A percentile compares a stretch with the other conserved stretches of the same genome.
phyloP scores from a whole-genome alignment of 2,113 vertebrate genomes.

The Ceyx melanurus region DNA sequence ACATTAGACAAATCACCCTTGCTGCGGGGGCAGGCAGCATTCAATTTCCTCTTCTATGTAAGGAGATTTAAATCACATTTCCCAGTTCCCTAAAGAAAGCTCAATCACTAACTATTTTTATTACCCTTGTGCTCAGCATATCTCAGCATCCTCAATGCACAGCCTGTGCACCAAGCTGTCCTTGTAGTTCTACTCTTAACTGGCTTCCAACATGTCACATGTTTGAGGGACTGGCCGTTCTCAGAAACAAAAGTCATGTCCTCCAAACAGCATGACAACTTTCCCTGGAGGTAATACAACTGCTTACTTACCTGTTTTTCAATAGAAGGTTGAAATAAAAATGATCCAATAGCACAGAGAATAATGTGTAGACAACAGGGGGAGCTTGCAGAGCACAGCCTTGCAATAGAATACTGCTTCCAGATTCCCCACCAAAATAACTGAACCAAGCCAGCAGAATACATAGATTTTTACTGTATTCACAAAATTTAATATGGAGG shows the following conservation, averaged over 20 bases:
- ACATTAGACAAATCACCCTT: not conserved
- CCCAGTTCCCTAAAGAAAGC: not conserved
- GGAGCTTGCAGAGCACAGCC: accelerated
- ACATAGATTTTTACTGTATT: not conserved
- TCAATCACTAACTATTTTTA: not conserved
- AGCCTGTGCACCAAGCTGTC: not conserved
- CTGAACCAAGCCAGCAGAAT: not conserved
- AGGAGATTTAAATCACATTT: conserved; percentile 9
- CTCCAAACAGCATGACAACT: not conserved
- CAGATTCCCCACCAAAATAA: not conserved
- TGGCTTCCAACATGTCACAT: not conserved
- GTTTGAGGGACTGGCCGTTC: not conserved
- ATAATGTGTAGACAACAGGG: not conserved
- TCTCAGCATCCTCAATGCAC: not conserved
- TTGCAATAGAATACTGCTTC: not conserved
- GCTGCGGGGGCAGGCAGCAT: not conserved
- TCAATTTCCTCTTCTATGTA: not conserved
- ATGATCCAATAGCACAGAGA: not conserved
- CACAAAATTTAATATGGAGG: not conserved
- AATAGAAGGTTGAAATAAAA: not conserved
- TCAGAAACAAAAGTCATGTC: not conserved
- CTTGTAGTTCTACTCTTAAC: not conserved
- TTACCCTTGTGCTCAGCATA: not conserved
- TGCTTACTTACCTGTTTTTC: not conserved
- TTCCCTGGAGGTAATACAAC: not conserved